Percentiles rank a stretch among this genome's conserved stretches.
These are phyloP conservation scores for Pheosia tremula DNA, from an alignment of 2,888 invertebrate species.

Conservation along the genomic window DNA sequence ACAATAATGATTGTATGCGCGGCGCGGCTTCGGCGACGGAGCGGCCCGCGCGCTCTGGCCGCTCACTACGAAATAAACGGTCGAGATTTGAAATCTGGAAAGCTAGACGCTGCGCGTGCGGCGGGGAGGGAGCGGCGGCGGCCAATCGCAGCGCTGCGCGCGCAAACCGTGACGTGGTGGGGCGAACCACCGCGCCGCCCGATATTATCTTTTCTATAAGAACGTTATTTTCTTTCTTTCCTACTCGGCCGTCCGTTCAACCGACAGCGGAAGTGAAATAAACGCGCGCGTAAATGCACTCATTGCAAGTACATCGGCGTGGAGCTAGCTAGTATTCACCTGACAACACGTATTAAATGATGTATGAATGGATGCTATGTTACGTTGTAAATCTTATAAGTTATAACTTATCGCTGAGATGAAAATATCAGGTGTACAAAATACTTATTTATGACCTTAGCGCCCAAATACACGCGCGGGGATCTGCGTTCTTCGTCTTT, in stretches of 20 bases:
- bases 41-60: constrained; percentile 64
- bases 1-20: constrained; percentile 50
- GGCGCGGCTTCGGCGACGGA: constrained; percentile 51
- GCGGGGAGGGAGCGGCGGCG: constrained; percentile 54
- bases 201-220: constrained; percentile 79
- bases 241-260: constrained; percentile 76
- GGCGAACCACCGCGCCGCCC: constrained; percentile 56
- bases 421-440: not conserved
- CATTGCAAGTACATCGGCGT: constrained; percentile 21
- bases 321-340: constrained; percentile 30
- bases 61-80: constrained; percentile 83
- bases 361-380: constrained; percentile 42
- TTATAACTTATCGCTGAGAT: not conserved
- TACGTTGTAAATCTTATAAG: not conserved
- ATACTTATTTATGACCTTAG: not conserved
- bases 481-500: no score
- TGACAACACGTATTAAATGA: constrained; percentile 40
- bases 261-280: constrained; percentile 81
- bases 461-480: no score
- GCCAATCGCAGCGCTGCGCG: constrained; percentile 69
- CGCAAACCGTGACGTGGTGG: constrained; percentile 69
- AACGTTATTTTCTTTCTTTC: constrained; percentile 82
- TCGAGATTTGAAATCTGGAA: constrained; percentile 83
- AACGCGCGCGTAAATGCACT: constrained; percentile 78
- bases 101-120: constrained; percentile 80